Conservation (phyloP, 2,888 invertebrate species). For the Polyommatus icarus region DNA sequence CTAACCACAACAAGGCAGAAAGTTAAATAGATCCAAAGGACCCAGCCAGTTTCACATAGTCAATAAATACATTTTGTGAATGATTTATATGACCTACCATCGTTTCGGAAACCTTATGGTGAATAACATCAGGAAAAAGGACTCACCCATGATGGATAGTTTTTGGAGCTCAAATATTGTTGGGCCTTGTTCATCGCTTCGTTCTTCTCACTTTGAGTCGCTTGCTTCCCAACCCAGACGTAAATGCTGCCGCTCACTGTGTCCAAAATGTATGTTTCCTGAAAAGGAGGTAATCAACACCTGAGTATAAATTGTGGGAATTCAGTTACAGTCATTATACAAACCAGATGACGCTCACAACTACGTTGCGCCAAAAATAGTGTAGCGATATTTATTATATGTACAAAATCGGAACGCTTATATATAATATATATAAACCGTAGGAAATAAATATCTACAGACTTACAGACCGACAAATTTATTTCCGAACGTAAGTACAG, state of each 20-base stretch:
- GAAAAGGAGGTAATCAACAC: conserved; percentile 36
- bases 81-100: neutral
- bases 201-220: conserved; percentile 84
- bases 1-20: too few relatives aligned
- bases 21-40: too few relatives aligned
- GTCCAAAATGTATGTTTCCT: conserved; percentile 91
- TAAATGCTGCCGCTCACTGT: conserved; percentile 88
- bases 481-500: too few relatives aligned
- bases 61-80: too few relatives aligned
- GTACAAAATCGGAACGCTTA: too few relatives aligned
- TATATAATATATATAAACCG: too few relatives aligned
- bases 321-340: neutral
- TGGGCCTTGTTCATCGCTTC: conserved; percentile 88
- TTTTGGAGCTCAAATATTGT: conserved; percentile 81
- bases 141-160: conserved; percentile 88
- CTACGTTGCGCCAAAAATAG: too few relatives aligned
- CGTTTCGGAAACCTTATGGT: neutral
- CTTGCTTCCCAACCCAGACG: conserved; percentile 91
- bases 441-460: too few relatives aligned
- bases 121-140: neutral
- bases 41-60: too few relatives aligned
- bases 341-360: too few relatives aligned
- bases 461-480: too few relatives aligned
- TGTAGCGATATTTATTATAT: too few relatives aligned
- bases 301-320: neutral